Conservation (phyloP, 2,888 invertebrate species). For the Mesoligia furuncula region DNA sequence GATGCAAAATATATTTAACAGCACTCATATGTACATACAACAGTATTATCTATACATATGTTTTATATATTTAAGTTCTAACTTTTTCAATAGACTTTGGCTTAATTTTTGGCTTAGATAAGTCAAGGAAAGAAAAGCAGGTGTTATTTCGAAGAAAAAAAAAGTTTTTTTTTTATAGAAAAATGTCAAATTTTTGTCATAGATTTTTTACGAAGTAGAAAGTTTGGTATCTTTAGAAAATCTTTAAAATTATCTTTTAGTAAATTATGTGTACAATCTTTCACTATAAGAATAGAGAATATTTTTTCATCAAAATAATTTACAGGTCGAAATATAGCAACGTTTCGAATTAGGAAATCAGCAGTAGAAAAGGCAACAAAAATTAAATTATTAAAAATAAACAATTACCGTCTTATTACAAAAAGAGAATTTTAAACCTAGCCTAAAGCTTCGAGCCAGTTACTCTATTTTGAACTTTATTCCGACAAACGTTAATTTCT, state of each 20-base stretch:
- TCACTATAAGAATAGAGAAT: slow-evolving; percentile 80
- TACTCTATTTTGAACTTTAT: no score
- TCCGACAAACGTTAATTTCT: no score
- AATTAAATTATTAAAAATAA: no score
- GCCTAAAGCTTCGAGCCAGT: no score
- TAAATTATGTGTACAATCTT: slow-evolving; percentile 78
- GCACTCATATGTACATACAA: slow-evolving; percentile 62
- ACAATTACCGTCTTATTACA: no score
- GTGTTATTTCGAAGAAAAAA: slow-evolving; percentile 14
- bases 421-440: no score
- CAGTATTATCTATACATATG: slow-evolving; percentile 64
- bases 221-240: slow-evolving; percentile 66
- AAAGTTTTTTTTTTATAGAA: slow-evolving; percentile 1
- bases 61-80: slow-evolving; percentile 64
- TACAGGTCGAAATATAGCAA: slow-evolving; percentile 54
- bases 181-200: slow-evolving; percentile 45
- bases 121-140: slow-evolving; percentile 71
- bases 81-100: slow-evolving; percentile 83
- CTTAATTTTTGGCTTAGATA: slow-evolving; percentile 86
- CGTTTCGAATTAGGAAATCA: no score
- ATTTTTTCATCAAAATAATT: slow-evolving; percentile 64
- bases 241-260: slow-evolving; percentile 66
- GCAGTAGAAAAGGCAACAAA: no score
- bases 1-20: slow-evolving; percentile 64
- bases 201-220: slow-evolving; percentile 60